Evolutionary conservation across 2,888 invertebrate genomes (phyloP).

Genomic region (Onthophagus sagittarius): DNA sequence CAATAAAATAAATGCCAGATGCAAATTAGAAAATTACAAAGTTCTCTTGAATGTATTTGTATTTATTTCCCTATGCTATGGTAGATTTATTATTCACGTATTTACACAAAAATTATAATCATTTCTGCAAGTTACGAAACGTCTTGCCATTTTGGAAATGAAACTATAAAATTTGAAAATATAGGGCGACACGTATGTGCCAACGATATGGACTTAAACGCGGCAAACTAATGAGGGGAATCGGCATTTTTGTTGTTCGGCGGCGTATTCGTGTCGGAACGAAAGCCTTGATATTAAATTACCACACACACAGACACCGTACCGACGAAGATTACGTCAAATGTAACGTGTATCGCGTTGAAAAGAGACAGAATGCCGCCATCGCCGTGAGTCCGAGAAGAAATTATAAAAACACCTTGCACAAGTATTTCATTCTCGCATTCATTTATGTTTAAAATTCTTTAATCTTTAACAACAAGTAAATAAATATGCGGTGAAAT

Average conservation of each 20-base stretch:
- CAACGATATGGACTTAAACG: background rate
- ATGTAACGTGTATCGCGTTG: background rate
- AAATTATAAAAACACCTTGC: background rate
- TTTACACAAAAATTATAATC: background rate
- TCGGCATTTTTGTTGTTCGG: background rate
- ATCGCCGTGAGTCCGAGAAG: background rate
- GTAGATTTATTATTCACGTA: no score
- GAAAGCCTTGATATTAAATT: background rate
- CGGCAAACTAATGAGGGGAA: background rate
- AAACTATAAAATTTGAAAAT: background rate
- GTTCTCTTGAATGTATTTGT: no score
- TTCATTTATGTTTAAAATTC: background rate
- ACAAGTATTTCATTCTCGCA: background rate
- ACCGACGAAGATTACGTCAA: background rate
- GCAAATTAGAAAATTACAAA: background rate
- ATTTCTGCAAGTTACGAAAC: background rate
- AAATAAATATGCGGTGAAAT: background rate
- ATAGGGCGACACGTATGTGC: background rate
- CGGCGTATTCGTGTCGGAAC: background rate
- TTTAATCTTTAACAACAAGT: background rate
- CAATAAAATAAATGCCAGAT: background rate
- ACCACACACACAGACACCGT: background rate
- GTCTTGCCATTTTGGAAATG: background rate
- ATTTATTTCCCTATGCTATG: no score
- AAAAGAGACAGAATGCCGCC: background rate